Conservation (phyloP, 2,888 invertebrate species). For the Strigamia transsilvanica region DNA sequence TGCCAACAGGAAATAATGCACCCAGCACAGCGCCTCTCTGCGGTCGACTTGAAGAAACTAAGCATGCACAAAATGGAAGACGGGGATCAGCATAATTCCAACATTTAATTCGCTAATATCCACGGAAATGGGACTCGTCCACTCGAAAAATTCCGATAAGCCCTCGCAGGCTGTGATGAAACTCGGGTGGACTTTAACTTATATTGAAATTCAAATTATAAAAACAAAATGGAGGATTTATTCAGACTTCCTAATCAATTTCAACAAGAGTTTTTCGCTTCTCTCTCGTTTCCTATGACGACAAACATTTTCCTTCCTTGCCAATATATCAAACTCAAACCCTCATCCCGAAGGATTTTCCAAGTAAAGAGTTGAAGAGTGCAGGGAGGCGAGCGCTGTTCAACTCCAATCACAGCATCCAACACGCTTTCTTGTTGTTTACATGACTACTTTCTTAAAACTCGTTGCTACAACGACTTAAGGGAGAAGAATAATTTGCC, state of each 20-base stretch:
- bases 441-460: constrained; percentile 49
- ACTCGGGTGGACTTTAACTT: constrained; percentile 29
- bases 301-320: constrained; percentile 37
- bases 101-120: constrained; percentile 41
- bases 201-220: constrained; percentile 29
- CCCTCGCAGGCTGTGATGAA: background rate
- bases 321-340: constrained; percentile 25
- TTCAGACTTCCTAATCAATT: background rate
- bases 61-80: constrained; percentile 37
- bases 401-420: constrained; percentile 40
- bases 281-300: background rate
- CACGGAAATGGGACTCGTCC: constrained; percentile 48
- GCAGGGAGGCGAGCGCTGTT: constrained; percentile 3
- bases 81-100: constrained; percentile 48
- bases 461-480: constrained; percentile 37
- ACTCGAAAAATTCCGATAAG: constrained; percentile 28
- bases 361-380: constrained; percentile 10
- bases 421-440: constrained; percentile 41
- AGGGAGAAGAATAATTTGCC: constrained; percentile 49
- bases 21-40: constrained; percentile 28
- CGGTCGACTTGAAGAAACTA: constrained; percentile 14
- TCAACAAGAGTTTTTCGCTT: background rate
- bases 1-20: constrained; percentile 53
- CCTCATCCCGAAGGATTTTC: constrained; percentile 19
- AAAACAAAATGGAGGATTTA: constrained; percentile 35